Conservation (phyloP, 2,888 invertebrate species). For the Melanargia galathea region DNA sequence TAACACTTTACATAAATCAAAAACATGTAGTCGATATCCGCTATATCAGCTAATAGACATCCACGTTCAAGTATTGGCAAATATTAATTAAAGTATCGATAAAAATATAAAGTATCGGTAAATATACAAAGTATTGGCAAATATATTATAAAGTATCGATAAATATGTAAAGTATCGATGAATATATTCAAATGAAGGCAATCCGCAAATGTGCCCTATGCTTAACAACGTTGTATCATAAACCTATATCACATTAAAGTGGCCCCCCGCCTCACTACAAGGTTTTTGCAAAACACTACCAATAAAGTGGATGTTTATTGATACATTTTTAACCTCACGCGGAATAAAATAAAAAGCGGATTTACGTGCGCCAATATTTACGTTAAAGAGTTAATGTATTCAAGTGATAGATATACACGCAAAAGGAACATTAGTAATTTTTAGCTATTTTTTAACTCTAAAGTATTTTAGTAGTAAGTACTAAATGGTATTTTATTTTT, state of each 20-base stretch:
- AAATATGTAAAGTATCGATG: too few relatives aligned
- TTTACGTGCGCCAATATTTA: conserved; percentile 22
- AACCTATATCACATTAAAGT: conserved; percentile 39
- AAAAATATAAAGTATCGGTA: too few relatives aligned
- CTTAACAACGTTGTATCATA: conserved; percentile 29
- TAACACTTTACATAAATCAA: too few relatives aligned
- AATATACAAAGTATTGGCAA: too few relatives aligned
- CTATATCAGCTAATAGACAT: too few relatives aligned
- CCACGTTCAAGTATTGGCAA: too few relatives aligned
- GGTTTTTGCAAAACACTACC: conserved; percentile 32
- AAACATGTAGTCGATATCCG: too few relatives aligned
- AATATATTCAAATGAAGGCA: background rate
- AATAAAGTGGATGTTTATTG: conserved; percentile 32
- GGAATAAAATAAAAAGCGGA: conserved; percentile 22
- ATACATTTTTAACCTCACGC: conserved; percentile 24
- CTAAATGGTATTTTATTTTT: too few relatives aligned
- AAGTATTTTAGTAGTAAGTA: too few relatives aligned
- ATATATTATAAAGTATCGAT: too few relatives aligned
- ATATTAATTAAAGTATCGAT: too few relatives aligned
- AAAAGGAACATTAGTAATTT: conserved; percentile 7
- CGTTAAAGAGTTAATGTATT: conserved; percentile 13
- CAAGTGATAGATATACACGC: conserved; percentile 6
- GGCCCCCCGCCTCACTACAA: conserved; percentile 40
- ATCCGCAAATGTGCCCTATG: conserved; percentile 12
- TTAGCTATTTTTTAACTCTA: conserved; percentile 1